These are phyloP conservation scores for Platerodrilus igneus DNA, from an alignment of 2,888 invertebrate species.

Conservation along the genomic window DNA sequence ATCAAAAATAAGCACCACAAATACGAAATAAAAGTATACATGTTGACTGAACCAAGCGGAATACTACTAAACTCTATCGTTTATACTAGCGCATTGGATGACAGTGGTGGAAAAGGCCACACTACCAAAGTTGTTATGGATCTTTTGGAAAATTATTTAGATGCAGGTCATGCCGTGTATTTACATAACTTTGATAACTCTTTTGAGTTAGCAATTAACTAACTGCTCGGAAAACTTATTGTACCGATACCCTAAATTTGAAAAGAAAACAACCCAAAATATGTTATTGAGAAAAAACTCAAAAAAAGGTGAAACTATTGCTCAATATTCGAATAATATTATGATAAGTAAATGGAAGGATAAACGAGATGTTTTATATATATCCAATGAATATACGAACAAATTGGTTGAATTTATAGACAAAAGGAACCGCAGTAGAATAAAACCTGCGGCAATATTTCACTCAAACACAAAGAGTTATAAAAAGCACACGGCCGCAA, in stretches of 20 bases:
- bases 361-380: too few relatives aligned
- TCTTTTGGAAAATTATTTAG: constrained; percentile 23
- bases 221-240: constrained; percentile 24
- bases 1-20: constrained; percentile 34
- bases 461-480: too few relatives aligned
- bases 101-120: constrained; percentile 28
- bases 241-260: constrained; percentile 24
- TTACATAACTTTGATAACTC: constrained; percentile 9
- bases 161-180: constrained; percentile 19
- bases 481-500: constrained; percentile 3
- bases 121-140: constrained; percentile 27
- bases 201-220: constrained; percentile 4
- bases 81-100: constrained; percentile 28
- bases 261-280: constrained; percentile 21
- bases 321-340: constrained; percentile 10
- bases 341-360: constrained; percentile 27
- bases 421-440: too few relatives aligned
- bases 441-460: too few relatives aligned
- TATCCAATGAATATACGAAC: too few relatives aligned
- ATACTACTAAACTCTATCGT: constrained; percentile 28
- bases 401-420: too few relatives aligned
- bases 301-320: constrained; percentile 13
- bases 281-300: constrained; percentile 22
- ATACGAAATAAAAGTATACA: constrained; percentile 33
- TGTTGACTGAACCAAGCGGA: constrained; percentile 26